Evolutionary conservation across 2,113 vertebrate genomes (phyloP), one percentile per base, ranked within the genome.

Genomic region (Ancistrus triradiatus): DNA sequence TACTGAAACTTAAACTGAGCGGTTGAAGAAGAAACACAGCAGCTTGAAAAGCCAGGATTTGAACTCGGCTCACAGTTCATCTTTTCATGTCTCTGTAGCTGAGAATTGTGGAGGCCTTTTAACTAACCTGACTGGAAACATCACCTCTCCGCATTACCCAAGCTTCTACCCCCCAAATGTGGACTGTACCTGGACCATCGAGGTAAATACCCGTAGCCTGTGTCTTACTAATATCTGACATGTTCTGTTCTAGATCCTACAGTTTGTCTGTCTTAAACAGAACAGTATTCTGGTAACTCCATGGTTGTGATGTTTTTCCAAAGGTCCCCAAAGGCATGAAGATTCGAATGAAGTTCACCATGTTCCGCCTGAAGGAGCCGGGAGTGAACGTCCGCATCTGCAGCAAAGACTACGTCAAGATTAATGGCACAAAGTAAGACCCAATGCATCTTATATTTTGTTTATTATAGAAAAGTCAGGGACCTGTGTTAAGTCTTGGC

Each of bases 341-440:
- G 21, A 77, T 89, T 25, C 77, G 81, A 1, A 2, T 90, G 24
- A 84, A 58, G 69, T 89, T 90, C 76, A 72, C 7, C 59, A 75
- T 87, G 77, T 89, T 90, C 57, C 84, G 86, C 15, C 70, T 90
- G 80, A 89, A 88, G 56, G 89, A 90, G 67, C 87, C 87, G 0
- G 73, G 69, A 0, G 85, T 88, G 38, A 83, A 86, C 67, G 8
- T 15, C 1, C 51, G 24, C 2, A 7, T 4, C 1, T 90, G 89
- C 72, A 76, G 84, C 70, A 90, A 90, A 75, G 89, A 90, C 76
- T 90, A 83, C 21, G 72, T 90, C 63, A 72, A 84, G 67, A 31
- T 86, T 28, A 69, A 80, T 73, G 78, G 14, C 10, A 58, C 1
- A 5, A 90, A 77, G 89, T 90, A 82, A 76, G 83, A 57, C 14